Conservation (phyloP, 2,113 vertebrate species). For the Embiotoca jacksoni region DNA sequence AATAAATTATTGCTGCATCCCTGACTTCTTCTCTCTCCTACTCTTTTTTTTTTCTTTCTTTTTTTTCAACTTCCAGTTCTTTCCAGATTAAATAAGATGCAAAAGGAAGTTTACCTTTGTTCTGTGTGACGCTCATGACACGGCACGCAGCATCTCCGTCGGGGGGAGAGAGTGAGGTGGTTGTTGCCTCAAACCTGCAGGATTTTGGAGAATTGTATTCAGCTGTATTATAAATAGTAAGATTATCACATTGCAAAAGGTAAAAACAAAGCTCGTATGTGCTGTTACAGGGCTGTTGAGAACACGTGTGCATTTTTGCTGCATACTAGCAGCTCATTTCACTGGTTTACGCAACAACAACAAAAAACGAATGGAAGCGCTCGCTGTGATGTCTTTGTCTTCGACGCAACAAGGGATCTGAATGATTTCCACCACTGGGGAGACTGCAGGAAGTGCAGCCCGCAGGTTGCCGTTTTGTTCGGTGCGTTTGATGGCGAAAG, state of each 20-base stretch:
- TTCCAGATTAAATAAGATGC: not conserved
- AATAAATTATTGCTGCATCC: constrained; percentile 55
- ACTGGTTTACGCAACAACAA: not conserved
- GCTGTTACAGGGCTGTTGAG: not conserved
- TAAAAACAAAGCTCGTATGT: not conserved
- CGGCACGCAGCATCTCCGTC: constrained; percentile 8
- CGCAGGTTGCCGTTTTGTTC: constrained; percentile 20
- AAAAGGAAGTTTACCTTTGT: constrained; percentile 25
- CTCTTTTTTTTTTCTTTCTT: not conserved
- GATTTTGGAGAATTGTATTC: too few species aligned
- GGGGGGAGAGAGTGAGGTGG: too few species aligned
- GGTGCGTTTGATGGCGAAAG: constrained; percentile 50
- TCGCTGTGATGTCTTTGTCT: constrained; percentile 25
- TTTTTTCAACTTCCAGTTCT: not conserved
- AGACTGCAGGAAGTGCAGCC: constrained; percentile 41
- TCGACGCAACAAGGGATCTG: constrained; percentile 11
- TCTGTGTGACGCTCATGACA: constrained; percentile 23
- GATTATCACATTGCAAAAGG: too few species aligned
- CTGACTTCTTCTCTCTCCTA: constrained; percentile 14
- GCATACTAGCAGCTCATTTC: not conserved
- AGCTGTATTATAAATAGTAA: too few species aligned
- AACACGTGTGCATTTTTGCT: not conserved
- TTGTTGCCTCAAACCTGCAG: too few species aligned
- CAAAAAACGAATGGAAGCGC: not conserved
- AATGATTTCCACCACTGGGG: constrained; percentile 41